Percentiles rank a stretch among this genome's conserved stretches.
Conservation (phyloP, 2,113 vertebrate genomes). For the Mixornis gularis region DNA sequence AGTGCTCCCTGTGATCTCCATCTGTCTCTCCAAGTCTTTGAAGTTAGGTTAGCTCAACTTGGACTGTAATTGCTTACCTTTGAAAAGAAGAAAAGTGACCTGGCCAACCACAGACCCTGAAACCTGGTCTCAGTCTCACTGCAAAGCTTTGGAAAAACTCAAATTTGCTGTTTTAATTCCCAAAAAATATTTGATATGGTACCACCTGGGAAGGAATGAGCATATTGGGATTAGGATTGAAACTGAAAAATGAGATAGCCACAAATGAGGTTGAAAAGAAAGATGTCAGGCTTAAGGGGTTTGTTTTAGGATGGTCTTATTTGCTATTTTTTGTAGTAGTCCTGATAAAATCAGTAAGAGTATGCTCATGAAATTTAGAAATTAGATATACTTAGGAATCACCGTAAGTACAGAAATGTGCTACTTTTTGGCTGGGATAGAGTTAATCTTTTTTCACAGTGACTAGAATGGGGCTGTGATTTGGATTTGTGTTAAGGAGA, state of each 20-base stretch:
- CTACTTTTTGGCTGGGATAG: background rate
- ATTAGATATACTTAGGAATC: background rate
- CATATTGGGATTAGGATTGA: background rate
- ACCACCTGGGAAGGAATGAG: background rate
- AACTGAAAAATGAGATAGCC: background rate
- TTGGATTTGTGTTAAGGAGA: background rate
- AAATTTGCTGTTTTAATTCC: background rate
- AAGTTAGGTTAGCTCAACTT: background rate
- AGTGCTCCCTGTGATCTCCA: fast-evolving
- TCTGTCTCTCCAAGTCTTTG: background rate
- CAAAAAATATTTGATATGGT: background rate
- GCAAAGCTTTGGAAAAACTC: background rate
- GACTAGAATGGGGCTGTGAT: background rate
- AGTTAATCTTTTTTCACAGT: background rate
- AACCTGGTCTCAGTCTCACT: background rate
- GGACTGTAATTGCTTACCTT: background rate
- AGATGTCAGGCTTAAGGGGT: background rate
- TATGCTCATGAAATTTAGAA: background rate
- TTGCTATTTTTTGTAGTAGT: background rate
- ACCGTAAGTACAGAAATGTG: background rate
- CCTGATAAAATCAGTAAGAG: background rate
- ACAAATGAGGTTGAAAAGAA: background rate
- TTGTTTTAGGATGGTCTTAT: background rate
- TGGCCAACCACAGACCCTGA: background rate
- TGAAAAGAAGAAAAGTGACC: background rate